Evolutionary conservation across 2,797 vertebrate genomes (phyloP), one percentile per base, ranked within the genome.

Genomic region (Alosa sapidissima): DNA sequence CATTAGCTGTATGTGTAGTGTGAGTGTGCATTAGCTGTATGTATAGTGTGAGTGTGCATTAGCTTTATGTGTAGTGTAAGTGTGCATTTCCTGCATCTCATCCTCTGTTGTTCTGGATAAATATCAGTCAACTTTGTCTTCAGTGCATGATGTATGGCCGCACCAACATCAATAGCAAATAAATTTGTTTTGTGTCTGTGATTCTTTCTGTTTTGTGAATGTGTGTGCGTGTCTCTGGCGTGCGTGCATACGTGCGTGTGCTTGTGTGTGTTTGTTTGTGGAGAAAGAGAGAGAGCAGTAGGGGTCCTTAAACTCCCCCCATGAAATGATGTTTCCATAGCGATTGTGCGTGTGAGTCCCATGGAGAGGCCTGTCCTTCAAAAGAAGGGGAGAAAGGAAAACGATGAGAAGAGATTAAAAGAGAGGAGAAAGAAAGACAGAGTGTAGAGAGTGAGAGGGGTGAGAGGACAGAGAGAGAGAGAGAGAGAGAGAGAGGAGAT

Each of bases 341-440:
- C 21, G 55, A 58, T 58, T 58, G 19, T 58, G 6, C 55, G 21
- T 58, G 19, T 6, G 55, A 99, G 91, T 99, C 98, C 98, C 98
- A 99, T 0, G 98, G 97, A 52, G 98, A 98, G 72, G 98, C 97
- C 94, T 99, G 98, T 94, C 98, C 98, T 97, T 99, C 98, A 95
- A 99, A 72, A 89, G 89, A 89, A 88, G 81, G 84, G 87, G 87
- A 97, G 95, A 96, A 94, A 92, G 93, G 93, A 81, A 85, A 90
- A 60, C 91, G 86, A 88, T 91, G 96, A 95, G 96, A 94, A 96
- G 96, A 96, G 96, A 91, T 95, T 95, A 82, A 95, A 95, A 92
- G 96, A 95, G 96, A 94, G 95, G 96, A 96, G 88, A 90, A 78
- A 88, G 84, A 92, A 78, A 88, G 84, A 92, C 86, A 87, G 81